Percentiles rank a stretch among this genome's conserved stretches.
Conservation (phyloP, 2,797 vertebrate species). For the Melanitta fusca region DNA sequence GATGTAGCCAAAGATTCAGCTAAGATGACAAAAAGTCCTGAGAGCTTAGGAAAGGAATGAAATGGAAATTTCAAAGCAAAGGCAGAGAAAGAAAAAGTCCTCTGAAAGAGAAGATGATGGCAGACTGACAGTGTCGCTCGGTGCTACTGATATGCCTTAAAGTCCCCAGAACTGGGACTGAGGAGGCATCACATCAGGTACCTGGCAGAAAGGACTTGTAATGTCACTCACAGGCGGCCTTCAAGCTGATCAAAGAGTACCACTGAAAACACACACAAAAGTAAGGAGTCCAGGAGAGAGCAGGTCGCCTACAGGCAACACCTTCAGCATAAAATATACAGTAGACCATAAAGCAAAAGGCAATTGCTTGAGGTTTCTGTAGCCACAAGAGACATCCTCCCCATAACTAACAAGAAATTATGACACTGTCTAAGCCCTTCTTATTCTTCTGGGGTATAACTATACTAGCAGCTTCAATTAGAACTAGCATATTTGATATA, state of each 20-base stretch:
- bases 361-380: background rate
- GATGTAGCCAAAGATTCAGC: background rate
- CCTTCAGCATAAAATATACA: background rate
- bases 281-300: background rate
- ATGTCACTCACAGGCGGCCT: background rate
- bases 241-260: constrained; percentile 1
- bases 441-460: background rate
- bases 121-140: background rate
- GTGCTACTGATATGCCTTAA: background rate
- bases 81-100: background rate
- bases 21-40: background rate
- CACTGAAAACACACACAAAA: background rate
- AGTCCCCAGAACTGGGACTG: constrained; percentile 19
- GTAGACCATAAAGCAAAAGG: background rate
- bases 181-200: background rate
- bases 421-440: background rate
- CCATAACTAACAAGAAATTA: background rate
- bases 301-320: background rate
- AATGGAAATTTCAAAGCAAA: constrained; percentile 33
- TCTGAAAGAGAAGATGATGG: background rate
- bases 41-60: background rate
- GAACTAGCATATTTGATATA: background rate
- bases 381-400: background rate
- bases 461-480: background rate
- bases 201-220: background rate